Evolutionary conservation across 1,140 invertebrate genomes (phyloP), one percentile per base, ranked within the genome.

Genomic region (Nilaparvata lugens): DNA sequence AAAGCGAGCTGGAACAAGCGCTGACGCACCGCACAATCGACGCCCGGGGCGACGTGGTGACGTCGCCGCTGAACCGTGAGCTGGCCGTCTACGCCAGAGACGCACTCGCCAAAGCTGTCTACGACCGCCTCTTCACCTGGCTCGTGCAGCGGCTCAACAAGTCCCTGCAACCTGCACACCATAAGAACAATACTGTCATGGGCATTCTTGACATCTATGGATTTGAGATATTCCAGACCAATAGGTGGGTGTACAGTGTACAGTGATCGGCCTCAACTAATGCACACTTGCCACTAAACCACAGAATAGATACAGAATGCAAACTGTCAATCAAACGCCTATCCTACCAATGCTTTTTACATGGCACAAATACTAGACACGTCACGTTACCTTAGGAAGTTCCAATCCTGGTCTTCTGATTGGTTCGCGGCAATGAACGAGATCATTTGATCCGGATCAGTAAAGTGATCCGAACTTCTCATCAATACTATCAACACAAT

Each of bases 121-220:
- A 94, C 66, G 92, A 93, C 67, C 80, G 91, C 55, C 76, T 94
- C 57, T 96, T 96, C 74, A 86, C 85, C 31, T 95, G 92, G 92
- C 79, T 96, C 9, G 91, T 95, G 3, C 76, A 78, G 6, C 79
- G 87, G 61, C 73, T 94, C 4, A 96, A 96, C 70, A 74, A 79
- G 25, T 91, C 91, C 0, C 74, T 95, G 3, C 79, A 85, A 40
- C 79, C 81, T 0, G 72, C 74, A 5, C 72, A 76, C 0, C 71
- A 73, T 56, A 23, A 23, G 0, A 70, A 71, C 4, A 82, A 81
- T 56, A 83, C 81, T 24, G 84, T 94, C 0, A 90, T 95, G 73
- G 87, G 88, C 24, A 81, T 95, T 45, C 75, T 95, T 28, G 92
- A 94, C 75, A 85, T 93, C 68, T 93, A 92, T 73, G 92, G 91